Evolutionary conservation across 2,113 vertebrate species (phyloP).

Genomic region (Sprattus sprattus): DNA sequence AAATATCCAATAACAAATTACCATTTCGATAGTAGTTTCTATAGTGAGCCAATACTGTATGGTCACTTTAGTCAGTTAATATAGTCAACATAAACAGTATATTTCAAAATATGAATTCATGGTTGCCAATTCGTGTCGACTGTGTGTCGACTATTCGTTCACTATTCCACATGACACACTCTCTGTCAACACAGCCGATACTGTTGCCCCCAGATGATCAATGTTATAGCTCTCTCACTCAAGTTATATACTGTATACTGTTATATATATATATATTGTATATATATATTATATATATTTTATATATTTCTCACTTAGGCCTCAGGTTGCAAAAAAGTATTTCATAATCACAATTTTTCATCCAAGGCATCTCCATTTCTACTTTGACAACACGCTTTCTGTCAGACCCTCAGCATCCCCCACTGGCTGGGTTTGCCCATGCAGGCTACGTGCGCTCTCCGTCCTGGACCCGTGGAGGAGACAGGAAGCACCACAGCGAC

Average conservation of each 20-base stretch:
- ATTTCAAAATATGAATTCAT: neutral
- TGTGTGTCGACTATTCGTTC: neutral
- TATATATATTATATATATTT: too few species aligned
- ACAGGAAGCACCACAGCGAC: conserved; percentile 85
- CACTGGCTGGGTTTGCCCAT: conserved; percentile 64
- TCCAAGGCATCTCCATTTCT: too few species aligned
- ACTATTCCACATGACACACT: neutral
- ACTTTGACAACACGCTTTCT: neutral
- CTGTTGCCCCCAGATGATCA: neutral
- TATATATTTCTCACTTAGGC: neutral
- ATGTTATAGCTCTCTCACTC: neutral
- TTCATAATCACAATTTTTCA: too few species aligned
- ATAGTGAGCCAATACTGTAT: neutral
- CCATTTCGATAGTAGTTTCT: neutral
- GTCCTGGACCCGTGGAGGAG: conserved; percentile 85
- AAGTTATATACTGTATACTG: neutral
- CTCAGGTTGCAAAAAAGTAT: neutral
- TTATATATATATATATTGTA: too few species aligned
- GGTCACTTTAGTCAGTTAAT: neutral
- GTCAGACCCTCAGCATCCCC: conserved; percentile 80
- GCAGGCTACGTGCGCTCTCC: conserved; percentile 87
- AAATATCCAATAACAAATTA: neutral
- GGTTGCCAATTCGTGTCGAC: neutral
- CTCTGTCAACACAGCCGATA: neutral
- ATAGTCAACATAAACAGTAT: neutral